phyloP scores from a whole-genome alignment of 2,797 vertebrate genomes.

The Octomys mimax region DNA sequence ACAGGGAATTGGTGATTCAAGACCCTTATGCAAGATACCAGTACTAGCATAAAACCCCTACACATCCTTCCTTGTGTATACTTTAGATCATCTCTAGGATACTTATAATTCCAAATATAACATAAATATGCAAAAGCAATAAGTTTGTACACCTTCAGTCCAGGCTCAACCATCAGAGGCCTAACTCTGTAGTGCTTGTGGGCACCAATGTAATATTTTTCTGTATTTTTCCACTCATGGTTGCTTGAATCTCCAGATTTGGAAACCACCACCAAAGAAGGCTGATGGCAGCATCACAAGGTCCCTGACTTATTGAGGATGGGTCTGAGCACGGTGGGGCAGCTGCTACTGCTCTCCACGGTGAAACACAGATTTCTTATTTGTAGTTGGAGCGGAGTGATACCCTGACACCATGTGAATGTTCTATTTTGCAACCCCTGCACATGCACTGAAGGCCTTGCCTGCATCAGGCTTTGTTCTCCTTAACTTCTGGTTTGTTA shows the following conservation, averaged over 20 bases:
- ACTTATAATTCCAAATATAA: too few species aligned
- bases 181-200: neutral
- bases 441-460: neutral
- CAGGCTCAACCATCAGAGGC: neutral
- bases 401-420: neutral
- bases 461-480: neutral
- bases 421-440: neutral
- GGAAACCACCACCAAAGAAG: too few species aligned
- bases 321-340: neutral
- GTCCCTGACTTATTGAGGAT: fast-evolving
- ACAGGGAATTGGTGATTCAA: neutral
- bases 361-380: neutral
- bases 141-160: neutral
- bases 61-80: neutral
- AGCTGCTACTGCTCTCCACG: neutral
- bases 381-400: neutral
- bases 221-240: neutral
- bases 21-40: neutral
- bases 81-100: too few species aligned
- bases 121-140: too few species aligned
- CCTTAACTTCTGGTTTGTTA: neutral
- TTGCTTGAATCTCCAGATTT: neutral
- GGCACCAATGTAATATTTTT: neutral
- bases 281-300: neutral
- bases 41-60: neutral